These are phyloP conservation scores for Pachyseris speciosa DNA, from an alignment of 64 coral and sea anemone species.

Conservation along the genomic window DNA sequence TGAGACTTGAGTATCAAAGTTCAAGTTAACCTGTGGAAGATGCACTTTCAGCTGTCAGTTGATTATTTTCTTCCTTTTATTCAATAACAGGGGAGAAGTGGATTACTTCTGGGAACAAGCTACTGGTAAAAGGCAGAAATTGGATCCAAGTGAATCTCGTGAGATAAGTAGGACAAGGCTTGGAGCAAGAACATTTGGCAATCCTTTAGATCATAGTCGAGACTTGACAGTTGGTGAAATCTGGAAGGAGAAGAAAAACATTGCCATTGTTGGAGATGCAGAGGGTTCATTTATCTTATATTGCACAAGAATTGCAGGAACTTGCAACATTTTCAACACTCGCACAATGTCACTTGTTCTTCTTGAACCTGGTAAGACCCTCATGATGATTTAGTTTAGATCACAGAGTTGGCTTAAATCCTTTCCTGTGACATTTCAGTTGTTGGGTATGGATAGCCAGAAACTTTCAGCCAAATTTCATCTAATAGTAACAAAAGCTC, in stretches of 20 bases:
- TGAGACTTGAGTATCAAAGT: no score
- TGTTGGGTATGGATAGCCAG: no score
- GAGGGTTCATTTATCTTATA: conserved; percentile 85
- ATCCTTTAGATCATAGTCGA: conserved; percentile 46
- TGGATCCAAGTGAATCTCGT: conserved; percentile 19
- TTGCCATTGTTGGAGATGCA: conserved; percentile 81
- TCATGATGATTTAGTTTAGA: no score
- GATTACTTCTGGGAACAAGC: conserved; percentile 24
- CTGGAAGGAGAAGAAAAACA: conserved; percentile 91
- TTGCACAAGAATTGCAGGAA: conserved; percentile 51
- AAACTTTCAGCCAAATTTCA: no score
- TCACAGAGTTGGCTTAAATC: no score
- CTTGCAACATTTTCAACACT: conserved; percentile 63
- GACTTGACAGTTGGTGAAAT: conserved; percentile 86
- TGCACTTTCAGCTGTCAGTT: not conserved
- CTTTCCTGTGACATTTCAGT: no score
- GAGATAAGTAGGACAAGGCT: conserved; percentile 9
- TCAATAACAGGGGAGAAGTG: not conserved
- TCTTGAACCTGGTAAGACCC: conserved; percentile 57
- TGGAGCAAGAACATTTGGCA: conserved; percentile 3
- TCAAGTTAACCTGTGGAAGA: not conserved
- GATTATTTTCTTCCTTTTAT: not conserved
- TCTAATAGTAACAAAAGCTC: no score
- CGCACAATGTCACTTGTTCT: conserved; percentile 39
- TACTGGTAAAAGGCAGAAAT: conserved; percentile 11